Percentiles rank a stretch among this genome's conserved stretches.
Evolutionary conservation across 2,113 vertebrate species (phyloP).

Genomic region (Carassius carassius): DNA sequence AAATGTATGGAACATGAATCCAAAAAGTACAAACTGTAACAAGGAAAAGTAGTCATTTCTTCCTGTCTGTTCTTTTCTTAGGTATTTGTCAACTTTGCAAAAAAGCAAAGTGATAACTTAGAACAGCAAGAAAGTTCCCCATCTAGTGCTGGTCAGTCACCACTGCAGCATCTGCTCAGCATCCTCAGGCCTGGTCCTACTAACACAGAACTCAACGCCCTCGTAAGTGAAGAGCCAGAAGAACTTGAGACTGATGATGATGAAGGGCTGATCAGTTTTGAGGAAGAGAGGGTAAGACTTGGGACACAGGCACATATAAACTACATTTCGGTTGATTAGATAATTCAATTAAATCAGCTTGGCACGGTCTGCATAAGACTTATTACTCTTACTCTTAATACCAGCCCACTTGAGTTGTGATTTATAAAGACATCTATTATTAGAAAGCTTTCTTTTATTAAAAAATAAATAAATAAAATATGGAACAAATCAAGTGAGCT

Average conservation of each 20-base stretch:
- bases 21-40: background rate
- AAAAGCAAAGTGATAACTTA: slow-evolving; percentile 95
- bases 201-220: slow-evolving; percentile 86
- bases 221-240: slow-evolving; percentile 83
- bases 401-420: background rate
- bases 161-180: slow-evolving; percentile 81
- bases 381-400: background rate
- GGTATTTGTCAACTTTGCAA: slow-evolving; percentile 98
- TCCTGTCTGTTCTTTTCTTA: slow-evolving; percentile 51
- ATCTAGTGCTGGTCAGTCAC: slow-evolving; percentile 77
- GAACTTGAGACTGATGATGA: slow-evolving; percentile 92
- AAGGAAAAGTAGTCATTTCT: background rate
- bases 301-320: background rate
- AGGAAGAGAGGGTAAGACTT: slow-evolving; percentile 87
- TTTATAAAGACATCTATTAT: background rate
- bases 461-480: too few relatives aligned
- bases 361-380: background rate
- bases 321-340: background rate
- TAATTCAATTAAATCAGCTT: background rate
- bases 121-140: slow-evolving; percentile 87
- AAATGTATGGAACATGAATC: background rate
- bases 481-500: background rate
- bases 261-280: slow-evolving; percentile 95
- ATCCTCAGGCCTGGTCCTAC: slow-evolving; percentile 78
- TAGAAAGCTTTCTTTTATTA: background rate